Percentiles rank a stretch among this genome's conserved stretches.
Evolutionary conservation across 2,113 vertebrate genomes (phyloP).

Genomic region (Aptenodytes forsteri): DNA sequence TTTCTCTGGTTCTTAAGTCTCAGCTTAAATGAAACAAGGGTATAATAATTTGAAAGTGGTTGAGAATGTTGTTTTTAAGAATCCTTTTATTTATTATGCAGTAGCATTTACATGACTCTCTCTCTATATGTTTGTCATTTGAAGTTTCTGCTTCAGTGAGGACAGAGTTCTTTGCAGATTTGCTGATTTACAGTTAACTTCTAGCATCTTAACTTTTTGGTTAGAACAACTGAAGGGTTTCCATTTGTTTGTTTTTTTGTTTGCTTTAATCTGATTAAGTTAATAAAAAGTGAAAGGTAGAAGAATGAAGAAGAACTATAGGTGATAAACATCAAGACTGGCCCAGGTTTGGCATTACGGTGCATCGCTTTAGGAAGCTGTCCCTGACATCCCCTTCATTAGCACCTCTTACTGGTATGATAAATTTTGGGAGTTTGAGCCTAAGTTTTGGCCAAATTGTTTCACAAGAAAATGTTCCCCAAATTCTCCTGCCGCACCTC

Average conservation of each 20-base stretch:
- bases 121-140: background rate
- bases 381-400: background rate
- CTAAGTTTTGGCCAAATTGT: background rate
- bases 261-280: background rate
- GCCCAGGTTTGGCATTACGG: background rate
- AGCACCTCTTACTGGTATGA: background rate
- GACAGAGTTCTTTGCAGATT: background rate
- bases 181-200: background rate
- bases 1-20: background rate
- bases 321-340: background rate
- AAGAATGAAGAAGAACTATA: background rate
- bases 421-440: background rate
- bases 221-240: background rate
- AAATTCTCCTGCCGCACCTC: background rate
- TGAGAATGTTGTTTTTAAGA: background rate
- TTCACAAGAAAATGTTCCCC: background rate
- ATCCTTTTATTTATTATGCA: background rate
- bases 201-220: background rate
- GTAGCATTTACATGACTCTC: background rate
- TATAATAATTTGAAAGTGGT: conserved; percentile 2
- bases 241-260: background rate
- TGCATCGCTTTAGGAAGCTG: background rate
- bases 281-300: background rate
- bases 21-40: background rate
- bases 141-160: background rate